Evolutionary conservation across 2,113 vertebrate genomes (phyloP), one percentile per base, ranked within the genome.

Genomic region (Trematomus loennbergii): DNA sequence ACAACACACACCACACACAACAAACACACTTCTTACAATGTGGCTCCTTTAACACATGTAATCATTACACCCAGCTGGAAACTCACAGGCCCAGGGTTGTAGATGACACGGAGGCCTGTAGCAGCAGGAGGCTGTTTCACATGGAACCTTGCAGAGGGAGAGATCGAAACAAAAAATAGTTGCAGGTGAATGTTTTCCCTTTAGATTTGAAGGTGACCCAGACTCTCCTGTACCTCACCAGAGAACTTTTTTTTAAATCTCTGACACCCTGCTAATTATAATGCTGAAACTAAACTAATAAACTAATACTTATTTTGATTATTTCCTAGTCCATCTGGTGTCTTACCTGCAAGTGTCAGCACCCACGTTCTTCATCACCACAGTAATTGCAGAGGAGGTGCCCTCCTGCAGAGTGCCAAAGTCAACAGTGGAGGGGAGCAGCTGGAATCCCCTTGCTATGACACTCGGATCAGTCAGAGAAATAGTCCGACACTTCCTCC

Each of bases 291-390:
- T 22, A 15, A 54, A 60, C 17, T n/a, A 15, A 8, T 15, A 3
- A 29, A 29, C 29, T 29, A 29, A 29, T 29, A 29, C 10, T 54
- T 43, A 1, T 11, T 29, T 25, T 25, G 3, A 9, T n/a, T 43
- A 43, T 50, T n/a, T 70, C n/a, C 11, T 40, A 11, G 8, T 12
- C n/a, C 25, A 36, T 33, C 7, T 22, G 36, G 5, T 18, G 17
- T 48, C 7, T 90, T 87, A 98, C 97, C 97, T 97, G 93, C 95
- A 96, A 72, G 95, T 95, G 79, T 98, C 94, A 22, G 97, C 91
- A 0, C 97, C 97, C 25, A 95, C 72, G 0, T 98, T 98, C 90
- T 91, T 97, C 85, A 98, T 90, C 59, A 90, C 86, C 7, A 96
- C 96, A 0, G 83, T 93, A 25, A 94, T 13, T 5, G 78, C n/a